These are phyloP conservation scores for Streblospio benedicti DNA, from an alignment of 1,140 invertebrate species.

Conservation along the genomic window DNA sequence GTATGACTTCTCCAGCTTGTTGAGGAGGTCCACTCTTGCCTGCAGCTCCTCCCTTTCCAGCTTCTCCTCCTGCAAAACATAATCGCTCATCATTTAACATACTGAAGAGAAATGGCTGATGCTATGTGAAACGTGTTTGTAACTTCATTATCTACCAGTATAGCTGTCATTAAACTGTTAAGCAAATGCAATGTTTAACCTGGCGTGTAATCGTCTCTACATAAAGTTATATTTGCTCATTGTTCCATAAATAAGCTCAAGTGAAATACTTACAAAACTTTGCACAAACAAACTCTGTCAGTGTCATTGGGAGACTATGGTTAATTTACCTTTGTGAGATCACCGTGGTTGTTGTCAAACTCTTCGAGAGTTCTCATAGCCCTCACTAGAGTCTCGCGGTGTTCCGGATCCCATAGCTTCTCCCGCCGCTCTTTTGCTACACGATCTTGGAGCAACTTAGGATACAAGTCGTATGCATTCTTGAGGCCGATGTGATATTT, in stretches of 20 bases:
- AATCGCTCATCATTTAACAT: conserved; percentile 19
- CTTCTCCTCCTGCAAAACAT: conserved; percentile 60
- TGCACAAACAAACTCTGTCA: too few species aligned
- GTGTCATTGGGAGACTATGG: too few species aligned
- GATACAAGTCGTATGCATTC: conserved; percentile 72
- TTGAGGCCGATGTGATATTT: conserved; percentile 76
- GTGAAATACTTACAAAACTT: too few species aligned
- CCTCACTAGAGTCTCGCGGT: conserved; percentile 70
- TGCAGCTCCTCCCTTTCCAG: conserved; percentile 82
- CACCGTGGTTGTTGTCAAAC: conserved; percentile 45
- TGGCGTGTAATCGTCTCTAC: too few species aligned
- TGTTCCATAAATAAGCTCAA: too few species aligned
- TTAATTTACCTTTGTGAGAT: conserved; percentile 46
- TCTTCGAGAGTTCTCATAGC: conserved; percentile 60
- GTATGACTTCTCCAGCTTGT: conserved; percentile 75
- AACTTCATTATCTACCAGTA: too few species aligned
- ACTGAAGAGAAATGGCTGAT: conserved; percentile 4
- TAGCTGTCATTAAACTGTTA: too few species aligned
- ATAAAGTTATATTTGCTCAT: too few species aligned
- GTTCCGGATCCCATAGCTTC: conserved; percentile 72
- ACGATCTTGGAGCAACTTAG: conserved; percentile 69
- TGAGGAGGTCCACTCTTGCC: conserved; percentile 72
- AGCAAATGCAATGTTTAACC: too few species aligned
- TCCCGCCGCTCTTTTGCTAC: conserved; percentile 74
- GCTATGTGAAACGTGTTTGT: too few species aligned